These are phyloP conservation scores for Drosophila eohydei DNA, from an alignment of 2,888 invertebrate species.

Conservation along the genomic window DNA sequence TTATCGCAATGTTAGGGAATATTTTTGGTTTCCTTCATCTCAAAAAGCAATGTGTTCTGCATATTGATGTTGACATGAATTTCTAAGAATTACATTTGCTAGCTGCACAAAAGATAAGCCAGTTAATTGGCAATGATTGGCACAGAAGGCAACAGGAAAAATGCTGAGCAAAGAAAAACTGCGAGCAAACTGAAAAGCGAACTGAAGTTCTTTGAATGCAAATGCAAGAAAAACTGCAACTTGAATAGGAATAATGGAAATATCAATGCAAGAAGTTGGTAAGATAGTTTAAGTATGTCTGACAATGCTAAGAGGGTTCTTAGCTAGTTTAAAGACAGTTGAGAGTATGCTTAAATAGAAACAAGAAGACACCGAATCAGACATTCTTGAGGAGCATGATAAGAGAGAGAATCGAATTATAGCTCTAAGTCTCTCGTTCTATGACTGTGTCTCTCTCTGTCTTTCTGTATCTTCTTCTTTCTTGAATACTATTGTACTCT, in stretches of 20 bases:
- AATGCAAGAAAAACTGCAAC: neutral
- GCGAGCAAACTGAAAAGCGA: neutral
- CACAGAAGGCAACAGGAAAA: neutral
- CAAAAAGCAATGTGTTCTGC: constrained; percentile 12
- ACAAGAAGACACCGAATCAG: neutral
- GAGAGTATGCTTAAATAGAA: neutral
- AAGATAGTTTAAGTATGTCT: neutral
- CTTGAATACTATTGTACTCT: too few species aligned
- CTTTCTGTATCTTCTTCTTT: too few species aligned
- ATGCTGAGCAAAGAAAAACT: neutral
- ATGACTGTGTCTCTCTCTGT: too few species aligned
- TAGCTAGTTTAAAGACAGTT: too few species aligned
- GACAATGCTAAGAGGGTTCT: neutral
- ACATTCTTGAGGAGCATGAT: too few species aligned
- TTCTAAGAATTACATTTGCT: constrained; percentile 11
- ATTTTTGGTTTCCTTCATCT: constrained; percentile 1
- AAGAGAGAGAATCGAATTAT: too few species aligned
- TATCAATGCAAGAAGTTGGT: neutral
- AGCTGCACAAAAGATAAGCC: constrained; percentile 11
- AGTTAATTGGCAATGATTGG: constrained; percentile 22
- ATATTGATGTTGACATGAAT: constrained; percentile 20
- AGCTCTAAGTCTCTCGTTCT: too few species aligned
- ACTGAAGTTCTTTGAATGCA: neutral
- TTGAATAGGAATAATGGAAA: neutral
- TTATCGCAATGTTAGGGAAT: constrained; percentile 45